Base-by-base conservation (phyloP, 1,140 invertebrate species). In the Lysiphlebus fabarum region DNA sequence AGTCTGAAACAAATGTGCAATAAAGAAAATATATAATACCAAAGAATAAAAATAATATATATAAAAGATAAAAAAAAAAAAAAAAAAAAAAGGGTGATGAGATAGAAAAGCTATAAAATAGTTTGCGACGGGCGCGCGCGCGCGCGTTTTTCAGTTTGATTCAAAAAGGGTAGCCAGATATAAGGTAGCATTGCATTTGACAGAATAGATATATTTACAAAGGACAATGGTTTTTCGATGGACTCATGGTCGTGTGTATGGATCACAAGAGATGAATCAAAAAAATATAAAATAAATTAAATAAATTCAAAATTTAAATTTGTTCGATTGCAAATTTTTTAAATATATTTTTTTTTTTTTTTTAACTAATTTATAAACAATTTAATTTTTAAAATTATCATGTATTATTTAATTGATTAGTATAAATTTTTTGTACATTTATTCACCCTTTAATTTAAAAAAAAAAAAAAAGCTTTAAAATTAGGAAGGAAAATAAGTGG, bases 81-180 rank as follows among this genome's bases (percentile, higher is more conserved):
- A 17, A n/a, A 51, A 51, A 9, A 26, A 26, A 33, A 40, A 34
- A 34, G 47, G 47, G 14, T 33, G 47, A 53, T 7, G 40, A 26
- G 72, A 73, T 73, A 69, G 70, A 69, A 74, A 75, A 74, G 72
- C 71, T 67, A 72, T 74, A 74, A 75, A 75, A 72, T 73, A 67
- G 66, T 69, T 67, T 67, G 68, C 65, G 69, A 63, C 11, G 40
- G 11, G 11, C 26, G 47, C 14, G 26, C 14, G 47, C 14, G 26
- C 14, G 17, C 14, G 14, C 14, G 47, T 49, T 49, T 49, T 49
- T 4, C 47, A 36, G 14, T 7, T 26, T 7, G 40, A 56, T 66
- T 68, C 71, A 71, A 75, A n/a, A 75, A 75, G 73, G 73, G 73
- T 74, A 73, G 73, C 70, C 72, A 70, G 73, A 74, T 74, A 70